Conservation (phyloP, 2,888 invertebrate species). For the Gymnocheta viridis region DNA sequence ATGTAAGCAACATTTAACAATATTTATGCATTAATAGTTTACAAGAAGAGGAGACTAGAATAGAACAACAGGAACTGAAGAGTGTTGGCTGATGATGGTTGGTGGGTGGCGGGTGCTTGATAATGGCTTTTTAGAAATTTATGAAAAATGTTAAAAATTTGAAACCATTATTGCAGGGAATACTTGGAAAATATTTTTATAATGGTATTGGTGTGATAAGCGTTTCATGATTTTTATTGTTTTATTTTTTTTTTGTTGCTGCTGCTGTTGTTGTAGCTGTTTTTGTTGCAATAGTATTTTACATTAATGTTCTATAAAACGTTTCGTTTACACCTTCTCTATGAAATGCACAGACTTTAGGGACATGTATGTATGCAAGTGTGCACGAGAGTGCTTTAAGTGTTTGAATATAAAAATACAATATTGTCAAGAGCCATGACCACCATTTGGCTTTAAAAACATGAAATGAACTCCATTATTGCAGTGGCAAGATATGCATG, state of each 20-base stretch:
- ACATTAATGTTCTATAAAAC: constrained; percentile 68
- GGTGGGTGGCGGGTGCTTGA: background rate
- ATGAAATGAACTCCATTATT: constrained; percentile 58
- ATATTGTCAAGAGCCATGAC: constrained; percentile 69
- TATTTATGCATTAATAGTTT: constrained; percentile 42
- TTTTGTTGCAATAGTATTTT: constrained; percentile 27
- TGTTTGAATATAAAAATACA: constrained; percentile 32
- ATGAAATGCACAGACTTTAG: constrained; percentile 7
- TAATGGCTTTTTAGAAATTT: constrained; percentile 47
- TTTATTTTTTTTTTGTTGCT: no score
- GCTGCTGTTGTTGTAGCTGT: background rate
- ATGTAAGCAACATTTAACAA: constrained; percentile 32
- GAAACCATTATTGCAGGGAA: constrained; percentile 47
- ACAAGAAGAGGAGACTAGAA: background rate
- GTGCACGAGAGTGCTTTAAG: constrained; percentile 7
- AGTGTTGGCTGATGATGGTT: background rate
- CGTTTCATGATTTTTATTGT: constrained; percentile 51
- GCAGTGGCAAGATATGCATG: background rate
- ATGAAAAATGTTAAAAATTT: constrained; percentile 44
- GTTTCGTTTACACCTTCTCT: constrained; percentile 70
- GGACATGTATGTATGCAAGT: background rate
- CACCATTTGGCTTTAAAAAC: constrained; percentile 65
- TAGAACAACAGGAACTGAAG: background rate
- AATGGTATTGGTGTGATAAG: constrained; percentile 50
- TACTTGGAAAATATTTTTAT: constrained; percentile 50